Conservation (phyloP, 2,797 vertebrate genomes). For the Hippopotamyrus pictus region DNA sequence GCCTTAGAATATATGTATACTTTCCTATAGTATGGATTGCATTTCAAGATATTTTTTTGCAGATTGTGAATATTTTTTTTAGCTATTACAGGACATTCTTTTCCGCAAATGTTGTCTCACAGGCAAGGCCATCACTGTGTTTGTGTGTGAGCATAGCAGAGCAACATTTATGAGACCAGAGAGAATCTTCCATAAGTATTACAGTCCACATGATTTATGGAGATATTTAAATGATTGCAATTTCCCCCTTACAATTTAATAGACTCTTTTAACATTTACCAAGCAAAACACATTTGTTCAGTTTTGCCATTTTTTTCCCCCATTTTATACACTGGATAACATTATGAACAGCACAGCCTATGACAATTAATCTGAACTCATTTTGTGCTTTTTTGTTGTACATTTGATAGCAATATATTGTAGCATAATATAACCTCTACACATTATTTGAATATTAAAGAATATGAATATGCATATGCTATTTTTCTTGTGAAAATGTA, state of each 20-base stretch:
- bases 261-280: neutral
- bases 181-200: neutral
- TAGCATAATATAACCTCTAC: neutral
- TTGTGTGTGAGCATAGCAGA: neutral
- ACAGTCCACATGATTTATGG: conserved; percentile 1
- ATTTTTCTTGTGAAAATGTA: neutral
- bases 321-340: neutral
- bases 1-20: neutral
- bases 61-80: neutral
- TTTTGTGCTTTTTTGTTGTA: neutral
- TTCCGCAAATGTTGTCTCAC: neutral
- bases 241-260: neutral
- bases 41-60: neutral
- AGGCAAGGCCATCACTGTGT: neutral
- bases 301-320: neutral
- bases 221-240: neutral
- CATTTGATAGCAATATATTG: neutral
- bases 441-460: neutral
- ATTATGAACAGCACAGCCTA: neutral
- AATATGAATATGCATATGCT: neutral
- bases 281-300: neutral
- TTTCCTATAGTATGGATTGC: neutral
- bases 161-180: neutral
- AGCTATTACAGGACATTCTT: neutral
- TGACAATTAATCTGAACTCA: neutral